Percentiles rank a stretch among this genome's conserved stretches.
Evolutionary conservation across 2,797 vertebrate species (phyloP).

Genomic region (Ambastaia sidthimunki): DNA sequence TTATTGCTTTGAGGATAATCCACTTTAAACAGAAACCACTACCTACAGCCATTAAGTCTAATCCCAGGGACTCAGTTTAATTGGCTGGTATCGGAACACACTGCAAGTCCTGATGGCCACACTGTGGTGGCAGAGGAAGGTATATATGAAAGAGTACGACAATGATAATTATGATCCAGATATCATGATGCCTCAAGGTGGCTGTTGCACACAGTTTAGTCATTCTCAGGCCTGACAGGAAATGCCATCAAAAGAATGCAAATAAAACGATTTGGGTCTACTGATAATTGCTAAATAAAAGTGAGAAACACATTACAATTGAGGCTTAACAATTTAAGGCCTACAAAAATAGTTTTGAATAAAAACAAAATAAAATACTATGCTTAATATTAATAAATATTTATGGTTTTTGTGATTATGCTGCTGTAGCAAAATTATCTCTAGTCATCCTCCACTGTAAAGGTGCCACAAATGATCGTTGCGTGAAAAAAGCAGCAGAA

Average conservation of each 20-base stretch:
- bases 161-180: constrained; percentile 23
- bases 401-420: no score
- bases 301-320: no score
- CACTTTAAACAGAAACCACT: constrained; percentile 58
- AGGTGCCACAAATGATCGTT: not conserved
- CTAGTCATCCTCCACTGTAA: no score
- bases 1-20: constrained; percentile 59
- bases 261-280: no score
- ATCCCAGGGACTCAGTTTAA: constrained; percentile 55
- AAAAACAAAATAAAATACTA: no score
- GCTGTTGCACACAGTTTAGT: not conserved
- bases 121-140: not conserved
- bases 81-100: constrained; percentile 44
- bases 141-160: constrained; percentile 10
- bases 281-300: no score
- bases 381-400: no score
- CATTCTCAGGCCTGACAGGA: not conserved
- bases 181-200: not conserved
- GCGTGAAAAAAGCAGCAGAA: not conserved
- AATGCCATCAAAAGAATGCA: not conserved
- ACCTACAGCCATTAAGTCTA: constrained; percentile 54
- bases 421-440: no score
- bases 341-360: no score
- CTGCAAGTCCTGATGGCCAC: constrained; percentile 25
- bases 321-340: no score